Conservation (phyloP, 1,140 invertebrate genomes). For the Asobara japonica region DNA sequence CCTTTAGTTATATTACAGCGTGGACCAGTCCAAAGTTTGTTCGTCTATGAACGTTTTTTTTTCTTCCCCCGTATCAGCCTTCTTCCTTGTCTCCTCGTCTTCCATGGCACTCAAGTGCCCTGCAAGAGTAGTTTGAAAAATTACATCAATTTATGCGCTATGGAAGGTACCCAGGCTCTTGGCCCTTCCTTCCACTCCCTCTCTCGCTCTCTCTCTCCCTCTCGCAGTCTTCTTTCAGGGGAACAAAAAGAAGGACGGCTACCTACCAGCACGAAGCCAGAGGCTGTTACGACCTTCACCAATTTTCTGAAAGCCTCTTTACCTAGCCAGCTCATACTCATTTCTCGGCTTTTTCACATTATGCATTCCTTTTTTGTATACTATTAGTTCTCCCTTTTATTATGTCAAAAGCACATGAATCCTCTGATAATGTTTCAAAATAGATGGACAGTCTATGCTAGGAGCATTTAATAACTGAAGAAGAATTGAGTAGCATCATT, state of each 20-base stretch:
- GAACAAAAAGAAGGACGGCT: not conserved
- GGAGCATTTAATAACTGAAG: not conserved
- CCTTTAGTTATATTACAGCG: slow-evolving; percentile 48
- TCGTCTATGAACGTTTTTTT: not conserved
- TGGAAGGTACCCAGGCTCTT: slow-evolving; percentile 10
- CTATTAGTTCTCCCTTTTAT: not conserved
- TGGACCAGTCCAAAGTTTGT: slow-evolving; percentile 41
- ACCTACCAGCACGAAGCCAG: slow-evolving; percentile 19
- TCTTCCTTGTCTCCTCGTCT: slow-evolving; percentile 6
- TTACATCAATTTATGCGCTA: slow-evolving; percentile 55
- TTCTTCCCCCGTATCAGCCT: not conserved
- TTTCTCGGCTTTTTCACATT: slow-evolving; percentile 7
- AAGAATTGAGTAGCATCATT: not conserved
- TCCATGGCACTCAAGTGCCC: slow-evolving; percentile 38
- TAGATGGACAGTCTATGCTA: not conserved
- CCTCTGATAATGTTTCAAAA: not conserved
- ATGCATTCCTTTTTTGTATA: not conserved
- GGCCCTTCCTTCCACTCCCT: not conserved
- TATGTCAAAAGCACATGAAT: not conserved
- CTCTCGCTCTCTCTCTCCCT: slow-evolving; percentile 17
- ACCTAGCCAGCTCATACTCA: not conserved
- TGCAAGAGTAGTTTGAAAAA: slow-evolving; percentile 45
- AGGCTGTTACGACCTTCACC: slow-evolving; percentile 24
- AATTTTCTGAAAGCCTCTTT: slow-evolving; percentile 24
- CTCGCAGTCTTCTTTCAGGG: not conserved